phyloP scores from a whole-genome alignment of 2,113 vertebrate species.

The Puntigrus tetrazona region DNA sequence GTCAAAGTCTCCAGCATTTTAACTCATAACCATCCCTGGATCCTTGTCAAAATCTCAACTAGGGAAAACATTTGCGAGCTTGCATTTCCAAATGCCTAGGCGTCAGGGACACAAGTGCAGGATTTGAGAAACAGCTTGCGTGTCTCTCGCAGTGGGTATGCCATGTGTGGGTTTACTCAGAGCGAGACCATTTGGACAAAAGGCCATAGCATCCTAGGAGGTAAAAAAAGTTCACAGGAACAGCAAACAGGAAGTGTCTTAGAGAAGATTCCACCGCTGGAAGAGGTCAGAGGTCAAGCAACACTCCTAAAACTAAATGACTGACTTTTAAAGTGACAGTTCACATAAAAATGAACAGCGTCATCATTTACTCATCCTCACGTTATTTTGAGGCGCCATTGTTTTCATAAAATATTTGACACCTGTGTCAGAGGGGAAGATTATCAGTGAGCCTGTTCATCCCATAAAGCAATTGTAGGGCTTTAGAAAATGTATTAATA shows the following conservation, averaged over 20 bases:
- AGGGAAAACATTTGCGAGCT: constrained; percentile 13
- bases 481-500: background rate
- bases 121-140: constrained; percentile 24
- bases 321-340: background rate
- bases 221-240: constrained; percentile 23
- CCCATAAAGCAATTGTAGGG: background rate
- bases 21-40: background rate
- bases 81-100: constrained; percentile 21
- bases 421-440: background rate
- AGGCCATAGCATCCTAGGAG: background rate
- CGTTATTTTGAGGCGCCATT: background rate
- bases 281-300: constrained; percentile 17
- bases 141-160: constrained; percentile 7
- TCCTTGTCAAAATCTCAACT: background rate
- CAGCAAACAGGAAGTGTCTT: constrained; percentile 19
- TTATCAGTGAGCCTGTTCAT: background rate
- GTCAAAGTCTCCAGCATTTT: background rate
- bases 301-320: background rate
- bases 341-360: background rate
- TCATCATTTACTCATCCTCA: background rate
- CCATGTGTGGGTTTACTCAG: constrained; percentile 20
- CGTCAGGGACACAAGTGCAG: constrained; percentile 23
- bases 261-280: background rate
- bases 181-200: constrained; percentile 27
- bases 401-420: background rate